phyloP scores from a whole-genome alignment of 2,797 vertebrate genomes.

The Microhierax caerulescens region DNA sequence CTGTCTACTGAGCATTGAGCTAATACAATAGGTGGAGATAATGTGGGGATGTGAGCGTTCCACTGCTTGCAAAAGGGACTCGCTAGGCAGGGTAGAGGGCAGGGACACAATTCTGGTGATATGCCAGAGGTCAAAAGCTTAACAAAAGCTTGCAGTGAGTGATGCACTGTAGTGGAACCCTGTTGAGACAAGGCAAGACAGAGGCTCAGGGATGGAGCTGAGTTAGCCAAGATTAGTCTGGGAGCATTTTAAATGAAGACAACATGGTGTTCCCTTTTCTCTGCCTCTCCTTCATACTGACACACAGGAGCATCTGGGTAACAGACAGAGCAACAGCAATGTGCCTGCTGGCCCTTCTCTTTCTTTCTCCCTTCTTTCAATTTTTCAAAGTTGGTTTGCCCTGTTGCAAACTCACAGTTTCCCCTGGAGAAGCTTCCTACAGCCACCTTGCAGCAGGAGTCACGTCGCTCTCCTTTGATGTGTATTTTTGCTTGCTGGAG shows the following conservation, averaged over 20 bases:
- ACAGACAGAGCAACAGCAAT: neutral
- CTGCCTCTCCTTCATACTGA: neutral
- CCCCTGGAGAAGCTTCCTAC: neutral
- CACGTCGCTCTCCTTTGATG: neutral
- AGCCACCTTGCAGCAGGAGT: neutral
- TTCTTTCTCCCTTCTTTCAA: neutral
- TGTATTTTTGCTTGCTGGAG: neutral
- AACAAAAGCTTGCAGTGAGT: neutral
- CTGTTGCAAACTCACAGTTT: neutral
- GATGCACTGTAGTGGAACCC: neutral
- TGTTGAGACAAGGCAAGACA: neutral
- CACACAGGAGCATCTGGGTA: neutral
- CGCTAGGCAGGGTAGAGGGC: neutral
- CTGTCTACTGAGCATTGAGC: rapidly evolving
- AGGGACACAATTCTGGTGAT: neutral
- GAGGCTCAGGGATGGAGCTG: neutral
- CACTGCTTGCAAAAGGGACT: neutral
- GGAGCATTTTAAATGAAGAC: neutral
- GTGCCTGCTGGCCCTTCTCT: neutral
- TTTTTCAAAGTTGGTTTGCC: neutral
- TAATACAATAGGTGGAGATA: neutral
- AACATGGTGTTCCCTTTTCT: neutral
- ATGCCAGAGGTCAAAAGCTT: neutral
- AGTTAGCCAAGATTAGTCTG: neutral
- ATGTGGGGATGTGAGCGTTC: neutral